Conservation (phyloP, 2,113 vertebrate species). For the Brevimyrus niger region DNA sequence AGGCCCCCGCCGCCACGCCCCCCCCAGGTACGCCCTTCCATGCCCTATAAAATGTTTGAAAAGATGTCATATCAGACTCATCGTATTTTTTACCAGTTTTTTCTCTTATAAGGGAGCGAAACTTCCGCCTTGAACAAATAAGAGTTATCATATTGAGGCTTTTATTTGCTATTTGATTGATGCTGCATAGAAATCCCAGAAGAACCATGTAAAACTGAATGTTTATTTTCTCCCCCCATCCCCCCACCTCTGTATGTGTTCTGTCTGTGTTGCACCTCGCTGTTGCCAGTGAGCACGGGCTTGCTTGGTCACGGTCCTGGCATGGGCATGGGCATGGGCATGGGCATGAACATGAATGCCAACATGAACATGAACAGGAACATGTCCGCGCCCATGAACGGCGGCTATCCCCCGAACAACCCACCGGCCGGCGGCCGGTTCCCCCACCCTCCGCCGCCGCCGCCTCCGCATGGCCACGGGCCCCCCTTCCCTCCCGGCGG, state of each 20-base stretch:
- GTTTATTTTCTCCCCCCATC: background rate
- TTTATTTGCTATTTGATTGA: background rate
- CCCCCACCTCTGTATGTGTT: background rate
- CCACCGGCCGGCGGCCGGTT: conserved; percentile 60
- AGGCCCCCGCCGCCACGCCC: conserved; percentile 45
- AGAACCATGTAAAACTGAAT: background rate
- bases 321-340: conserved; percentile 57
- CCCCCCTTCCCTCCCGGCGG: conserved; percentile 58
- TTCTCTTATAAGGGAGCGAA: background rate
- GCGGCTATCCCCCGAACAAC: conserved; percentile 73
- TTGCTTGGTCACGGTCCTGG: conserved; percentile 72
- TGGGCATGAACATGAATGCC: background rate
- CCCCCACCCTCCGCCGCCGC: conserved; percentile 59
- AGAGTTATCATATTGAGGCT: background rate
- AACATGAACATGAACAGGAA: conserved; percentile 46
- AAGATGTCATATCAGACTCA: background rate
- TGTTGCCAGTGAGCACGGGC: conserved; percentile 59
- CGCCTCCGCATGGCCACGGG: conserved; percentile 66
- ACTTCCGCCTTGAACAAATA: background rate
- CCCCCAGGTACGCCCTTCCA: conserved; percentile 47
- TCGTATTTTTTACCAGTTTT: background rate
- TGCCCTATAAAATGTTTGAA: background rate
- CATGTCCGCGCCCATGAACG: conserved; percentile 68
- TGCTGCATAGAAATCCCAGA: background rate
- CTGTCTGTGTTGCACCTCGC: background rate